Base-by-base conservation (phyloP, 2,113 vertebrate species). In the Pseudorhombus dupliciocellatus region DNA sequence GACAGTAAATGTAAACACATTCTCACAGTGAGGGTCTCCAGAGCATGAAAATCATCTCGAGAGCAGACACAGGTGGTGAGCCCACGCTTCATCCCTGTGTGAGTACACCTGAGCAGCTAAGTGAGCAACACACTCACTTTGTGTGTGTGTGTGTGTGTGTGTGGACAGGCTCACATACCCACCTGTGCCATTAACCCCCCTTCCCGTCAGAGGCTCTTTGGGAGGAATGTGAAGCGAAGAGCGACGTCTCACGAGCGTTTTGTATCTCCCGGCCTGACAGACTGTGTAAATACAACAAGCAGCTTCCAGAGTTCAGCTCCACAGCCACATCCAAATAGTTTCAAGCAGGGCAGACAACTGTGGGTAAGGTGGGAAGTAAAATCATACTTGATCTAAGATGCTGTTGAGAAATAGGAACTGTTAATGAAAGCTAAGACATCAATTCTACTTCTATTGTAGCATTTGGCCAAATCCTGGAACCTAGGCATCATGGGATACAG, bases 201-300 rank as follows among this genome's bases (percentile, higher is more conserved):
- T 51, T 37, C 65, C 75, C 46, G 56, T 59, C 37, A 14, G 34
- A 66, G 24, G 53, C 57, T 70, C 1, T 72, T 37, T 61, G 48
- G 24, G 63, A 79, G 54, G 71, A 86, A 86, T 90, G 79, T 52
- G 26, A 75, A 31, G 40, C 30, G 72, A 25, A 40, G 56, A 79
- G 57, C 28, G 63, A 68, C 2, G 40, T 59, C 62, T 76, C 70
- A 60, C 20, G 30, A 26, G 40, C 28, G 54, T 54, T 76, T 14
- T 66, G 57, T 69, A 58, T 77, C 56, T 75, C 58, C 50, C 57
- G 62, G 63, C 20, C 21, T 69, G 79, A 76, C 83, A 70, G 28
- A 55, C 63, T 65, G 64, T 63, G 50, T 70, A 70, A 77, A 79
- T 50, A 72, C 60, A 70, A 28, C n/a, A 4, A 4, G 48, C 21